Evolutionary conservation across 2,797 vertebrate genomes (phyloP).

Genomic region (Rhabdophis nuchalis): DNA sequence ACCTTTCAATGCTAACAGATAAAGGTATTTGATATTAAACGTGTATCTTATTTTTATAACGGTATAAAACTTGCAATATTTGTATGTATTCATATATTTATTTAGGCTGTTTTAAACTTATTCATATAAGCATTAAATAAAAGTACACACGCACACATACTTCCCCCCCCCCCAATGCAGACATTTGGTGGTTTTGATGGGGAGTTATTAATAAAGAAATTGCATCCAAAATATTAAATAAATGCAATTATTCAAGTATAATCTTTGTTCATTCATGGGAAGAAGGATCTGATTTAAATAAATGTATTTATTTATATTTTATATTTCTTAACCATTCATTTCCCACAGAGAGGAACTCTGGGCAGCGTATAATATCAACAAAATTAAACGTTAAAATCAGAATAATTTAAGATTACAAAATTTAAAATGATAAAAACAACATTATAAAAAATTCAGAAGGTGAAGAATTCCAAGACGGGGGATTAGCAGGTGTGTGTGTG

Average conservation of each 20-base stretch:
- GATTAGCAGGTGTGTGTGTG: too few relatives aligned
- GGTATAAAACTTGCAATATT: not conserved
- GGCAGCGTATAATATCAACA: not conserved
- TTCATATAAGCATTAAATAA: not conserved
- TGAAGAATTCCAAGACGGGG: too few relatives aligned
- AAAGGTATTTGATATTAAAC: not conserved
- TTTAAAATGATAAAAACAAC: not conserved
- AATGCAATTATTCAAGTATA: not conserved
- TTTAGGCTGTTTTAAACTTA: not conserved
- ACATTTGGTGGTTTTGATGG: not conserved
- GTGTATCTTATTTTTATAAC: not conserved
- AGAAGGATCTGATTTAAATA: not conserved
- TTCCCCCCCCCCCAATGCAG: not conserved
- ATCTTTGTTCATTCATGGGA: not conserved
- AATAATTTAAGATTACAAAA: not conserved
- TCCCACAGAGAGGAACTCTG: not conserved
- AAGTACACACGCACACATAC: not conserved
- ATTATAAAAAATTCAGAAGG: too few relatives aligned
- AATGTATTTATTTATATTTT: not conserved
- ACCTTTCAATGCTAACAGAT: not conserved
- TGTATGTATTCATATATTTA: not conserved
- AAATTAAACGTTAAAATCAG: not conserved
- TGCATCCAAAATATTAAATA: not conserved
- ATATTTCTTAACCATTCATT: not conserved
- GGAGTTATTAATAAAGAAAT: not conserved